phyloP scores from a whole-genome alignment of 2,888 invertebrate species.

The Acanthoscelides obtectus region DNA sequence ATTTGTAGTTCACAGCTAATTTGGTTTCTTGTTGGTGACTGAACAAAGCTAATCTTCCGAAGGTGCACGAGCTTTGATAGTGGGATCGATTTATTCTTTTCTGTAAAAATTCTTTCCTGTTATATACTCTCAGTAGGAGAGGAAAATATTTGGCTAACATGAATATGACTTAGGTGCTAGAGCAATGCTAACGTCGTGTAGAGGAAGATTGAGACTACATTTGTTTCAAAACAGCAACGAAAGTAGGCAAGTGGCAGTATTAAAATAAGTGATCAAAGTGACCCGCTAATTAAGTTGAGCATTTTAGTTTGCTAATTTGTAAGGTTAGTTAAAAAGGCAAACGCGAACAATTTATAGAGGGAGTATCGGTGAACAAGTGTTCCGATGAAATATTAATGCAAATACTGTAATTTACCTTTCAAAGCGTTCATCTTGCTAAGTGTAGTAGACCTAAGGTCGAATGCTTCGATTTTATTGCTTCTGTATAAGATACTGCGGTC shows the following conservation, averaged over 20 bases:
- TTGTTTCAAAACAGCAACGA: too few species aligned
- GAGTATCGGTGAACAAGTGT: too few species aligned
- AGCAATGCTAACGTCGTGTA: too few species aligned
- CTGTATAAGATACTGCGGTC: conserved; percentile 39
- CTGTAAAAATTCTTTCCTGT: conserved; percentile 12
- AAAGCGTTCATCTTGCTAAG: conserved; percentile 6
- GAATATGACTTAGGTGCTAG: too few species aligned
- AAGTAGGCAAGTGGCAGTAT: too few species aligned
- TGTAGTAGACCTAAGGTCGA: conserved; percentile 4
- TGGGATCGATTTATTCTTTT: conserved; percentile 18
- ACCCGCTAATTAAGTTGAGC: too few species aligned
- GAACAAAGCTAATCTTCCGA: conserved; percentile 21
- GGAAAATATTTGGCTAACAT: not conserved
- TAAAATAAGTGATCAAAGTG: too few species aligned
- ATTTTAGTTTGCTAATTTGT: too few species aligned
- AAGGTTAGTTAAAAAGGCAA: too few species aligned
- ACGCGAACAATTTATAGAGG: too few species aligned
- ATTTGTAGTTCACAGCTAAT: conserved; percentile 24
- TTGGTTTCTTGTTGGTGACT: conserved; percentile 12
- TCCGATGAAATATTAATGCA: too few species aligned
- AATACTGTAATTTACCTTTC: conserved; percentile 6
- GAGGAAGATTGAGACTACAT: too few species aligned
- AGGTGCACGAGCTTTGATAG: conserved; percentile 22
- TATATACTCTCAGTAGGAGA: not conserved
- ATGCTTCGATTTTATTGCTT: conserved; percentile 24